Evolutionary conservation across 2,797 vertebrate species (phyloP).

Genomic region (Hirundo rustica): DNA sequence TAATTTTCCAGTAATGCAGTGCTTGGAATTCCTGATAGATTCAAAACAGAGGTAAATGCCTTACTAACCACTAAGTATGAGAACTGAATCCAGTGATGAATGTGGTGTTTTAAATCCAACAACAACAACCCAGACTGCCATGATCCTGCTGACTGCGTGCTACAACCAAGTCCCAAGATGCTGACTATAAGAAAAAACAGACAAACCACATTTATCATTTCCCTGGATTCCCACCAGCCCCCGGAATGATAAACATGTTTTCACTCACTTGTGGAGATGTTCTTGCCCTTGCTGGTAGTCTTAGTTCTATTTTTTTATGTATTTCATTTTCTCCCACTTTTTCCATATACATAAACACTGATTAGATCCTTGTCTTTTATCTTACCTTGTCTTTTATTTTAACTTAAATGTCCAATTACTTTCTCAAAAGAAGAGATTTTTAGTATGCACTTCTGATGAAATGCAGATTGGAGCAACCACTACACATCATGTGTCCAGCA

Average conservation of each 20-base stretch:
- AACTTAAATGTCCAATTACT: not conserved
- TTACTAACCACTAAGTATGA: slow-evolving; percentile 53
- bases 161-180: slow-evolving; percentile 15
- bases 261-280: not conserved
- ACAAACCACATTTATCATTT: slow-evolving; percentile 36
- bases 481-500: not conserved
- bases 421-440: not conserved
- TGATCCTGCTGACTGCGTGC: slow-evolving; percentile 25
- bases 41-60: slow-evolving; percentile 19
- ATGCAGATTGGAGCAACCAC: not conserved
- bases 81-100: not conserved
- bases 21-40: not conserved
- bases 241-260: not conserved
- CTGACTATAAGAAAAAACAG: slow-evolving; percentile 50
- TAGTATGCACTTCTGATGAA: not conserved
- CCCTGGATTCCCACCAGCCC: not conserved
- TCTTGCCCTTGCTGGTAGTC: not conserved
- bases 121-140: slow-evolving; percentile 10
- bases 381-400: not conserved
- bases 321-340: not conserved
- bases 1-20: slow-evolving; percentile 22
- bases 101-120: slow-evolving; percentile 26
- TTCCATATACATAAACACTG: not conserved
- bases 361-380: not conserved
- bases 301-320: not conserved